A percentile compares a stretch with the other conserved stretches of the same genome.
These are phyloP conservation scores for Channa striata DNA, from an alignment of 2,797 vertebrate species.

Conservation along the genomic window DNA sequence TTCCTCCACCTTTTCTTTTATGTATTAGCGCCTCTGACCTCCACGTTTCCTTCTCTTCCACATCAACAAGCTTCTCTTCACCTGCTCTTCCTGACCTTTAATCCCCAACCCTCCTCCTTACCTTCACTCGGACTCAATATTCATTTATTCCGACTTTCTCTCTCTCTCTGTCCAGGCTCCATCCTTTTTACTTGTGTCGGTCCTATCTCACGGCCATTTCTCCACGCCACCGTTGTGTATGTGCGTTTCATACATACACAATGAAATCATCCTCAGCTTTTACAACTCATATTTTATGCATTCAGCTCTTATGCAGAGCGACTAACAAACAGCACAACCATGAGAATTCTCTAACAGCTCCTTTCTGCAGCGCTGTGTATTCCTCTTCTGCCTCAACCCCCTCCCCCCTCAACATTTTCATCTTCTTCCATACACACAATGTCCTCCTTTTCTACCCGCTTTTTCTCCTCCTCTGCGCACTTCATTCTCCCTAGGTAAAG, in stretches of 20 bases:
- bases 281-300: constrained; percentile 70
- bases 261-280: constrained; percentile 50
- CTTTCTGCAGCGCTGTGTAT: constrained; percentile 7
- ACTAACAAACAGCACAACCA: constrained; percentile 47
- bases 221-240: constrained; percentile 5
- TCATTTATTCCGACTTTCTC: neutral
- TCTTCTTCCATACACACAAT: constrained; percentile 19
- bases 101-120: neutral
- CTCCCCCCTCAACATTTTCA: neutral
- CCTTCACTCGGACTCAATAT: neutral
- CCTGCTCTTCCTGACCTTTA: neutral
- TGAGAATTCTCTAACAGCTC: constrained; percentile 33
- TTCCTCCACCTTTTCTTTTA: neutral
- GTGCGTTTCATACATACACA: neutral
- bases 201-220: constrained; percentile 15
- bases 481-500: constrained; percentile 26
- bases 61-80: neutral
- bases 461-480: constrained; percentile 3
- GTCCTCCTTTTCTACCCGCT: neutral
- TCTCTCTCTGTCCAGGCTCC: constrained; percentile 12
- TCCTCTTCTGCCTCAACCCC: neutral
- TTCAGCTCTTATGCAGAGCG: constrained; percentile 45
- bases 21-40: neutral
- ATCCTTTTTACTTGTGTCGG: constrained; percentile 1
- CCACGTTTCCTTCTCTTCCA: neutral